A percentile compares a stretch with the other conserved stretches of the same genome.
phyloP scores from a whole-genome alignment of 2,888 invertebrate species.

The Abrostola triplasia region DNA sequence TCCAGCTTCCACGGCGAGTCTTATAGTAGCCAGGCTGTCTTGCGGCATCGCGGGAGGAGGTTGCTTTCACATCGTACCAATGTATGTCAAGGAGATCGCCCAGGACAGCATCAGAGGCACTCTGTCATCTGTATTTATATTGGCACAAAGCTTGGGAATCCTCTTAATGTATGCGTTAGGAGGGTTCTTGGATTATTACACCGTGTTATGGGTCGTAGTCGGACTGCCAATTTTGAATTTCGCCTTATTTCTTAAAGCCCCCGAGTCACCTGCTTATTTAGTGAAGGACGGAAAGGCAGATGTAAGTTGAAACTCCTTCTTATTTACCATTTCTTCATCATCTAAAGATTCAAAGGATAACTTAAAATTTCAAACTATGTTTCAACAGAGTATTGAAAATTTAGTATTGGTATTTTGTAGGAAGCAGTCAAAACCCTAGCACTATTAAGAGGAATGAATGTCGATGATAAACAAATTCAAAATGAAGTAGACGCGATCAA shows the following conservation, averaged over 20 bases:
- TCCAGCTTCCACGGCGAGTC: slow-evolving; percentile 51
- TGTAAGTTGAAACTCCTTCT: slow-evolving; percentile 58
- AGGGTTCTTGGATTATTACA: slow-evolving; percentile 67
- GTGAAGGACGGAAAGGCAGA: slow-evolving; percentile 68
- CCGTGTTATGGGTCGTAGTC: slow-evolving; percentile 64
- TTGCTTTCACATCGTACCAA: slow-evolving; percentile 66
- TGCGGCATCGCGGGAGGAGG: slow-evolving; percentile 68
- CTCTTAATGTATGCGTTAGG: slow-evolving; percentile 70
- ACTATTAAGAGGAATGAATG: slow-evolving; percentile 66
- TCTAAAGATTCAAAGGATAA: neutral
- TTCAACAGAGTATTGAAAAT: too few relatives aligned
- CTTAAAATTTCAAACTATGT: too few relatives aligned
- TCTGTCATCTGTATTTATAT: slow-evolving; percentile 60
- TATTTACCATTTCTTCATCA: slow-evolving; percentile 12
- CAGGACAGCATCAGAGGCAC: slow-evolving; percentile 69
- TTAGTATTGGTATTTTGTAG: slow-evolving; percentile 55
- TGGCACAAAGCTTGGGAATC: slow-evolving; percentile 67
- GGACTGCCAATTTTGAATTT: slow-evolving; percentile 60
- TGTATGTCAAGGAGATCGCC: slow-evolving; percentile 74
- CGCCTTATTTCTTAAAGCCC: slow-evolving; percentile 64
- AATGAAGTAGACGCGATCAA: slow-evolving; percentile 66
- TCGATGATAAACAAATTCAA: slow-evolving; percentile 64
- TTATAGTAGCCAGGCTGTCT: slow-evolving; percentile 64
- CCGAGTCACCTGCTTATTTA: slow-evolving; percentile 76
- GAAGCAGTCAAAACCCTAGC: slow-evolving; percentile 66